Evolutionary conservation across 2,797 vertebrate species (phyloP), one percentile per base, ranked within the genome.

Genomic region (Cynodonichthys magdalenae): DNA sequence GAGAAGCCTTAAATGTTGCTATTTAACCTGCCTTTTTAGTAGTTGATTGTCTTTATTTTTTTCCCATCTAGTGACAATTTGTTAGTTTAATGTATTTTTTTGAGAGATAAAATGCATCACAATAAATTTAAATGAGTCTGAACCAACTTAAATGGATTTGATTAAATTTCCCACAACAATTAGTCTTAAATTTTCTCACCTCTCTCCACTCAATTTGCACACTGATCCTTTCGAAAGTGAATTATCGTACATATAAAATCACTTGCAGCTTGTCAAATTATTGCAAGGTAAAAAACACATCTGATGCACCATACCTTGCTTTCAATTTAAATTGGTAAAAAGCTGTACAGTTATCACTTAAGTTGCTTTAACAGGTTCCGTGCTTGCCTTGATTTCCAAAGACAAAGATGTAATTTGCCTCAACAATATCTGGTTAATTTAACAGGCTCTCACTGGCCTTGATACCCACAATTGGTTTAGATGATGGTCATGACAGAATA

Each of bases 1-100:
- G 82, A 39, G 66, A 83, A 81, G 77, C 59, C 34, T 68, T 68
- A 50, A 69, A 80, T 67, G 59, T 60, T 70, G 51, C 63, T 53
- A 17, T 79, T 77, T 52, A 52, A 67, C 56, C 65, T 24, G 51
- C 42, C 49, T 28, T 34, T 65, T 70, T 79, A 59, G 74, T 29
- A 70, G 53, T 64, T 47, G 29, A 61, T 71, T 44, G 31, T 42
- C 56, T 55, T 31, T 39, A 11, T 14, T 34, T 61, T 70, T 61
- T 53, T 24, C n/a, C n/a, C 47, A 71, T 28, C 0, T 0, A 5
- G 5, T 44, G 69, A 71, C 61, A 45, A 72, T 74, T 63, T 68
- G 45, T 70, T 77, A 66, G 39, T 47, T 49, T 49, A 70, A 65
- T 60, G 31, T 52, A 47, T 63, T 74, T 55, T 55, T 9, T 63